Percentiles rank a stretch among this genome's conserved stretches.
Conservation (phyloP, 2,888 invertebrate species). For the Hydrotaea cyrtoneurina region DNA sequence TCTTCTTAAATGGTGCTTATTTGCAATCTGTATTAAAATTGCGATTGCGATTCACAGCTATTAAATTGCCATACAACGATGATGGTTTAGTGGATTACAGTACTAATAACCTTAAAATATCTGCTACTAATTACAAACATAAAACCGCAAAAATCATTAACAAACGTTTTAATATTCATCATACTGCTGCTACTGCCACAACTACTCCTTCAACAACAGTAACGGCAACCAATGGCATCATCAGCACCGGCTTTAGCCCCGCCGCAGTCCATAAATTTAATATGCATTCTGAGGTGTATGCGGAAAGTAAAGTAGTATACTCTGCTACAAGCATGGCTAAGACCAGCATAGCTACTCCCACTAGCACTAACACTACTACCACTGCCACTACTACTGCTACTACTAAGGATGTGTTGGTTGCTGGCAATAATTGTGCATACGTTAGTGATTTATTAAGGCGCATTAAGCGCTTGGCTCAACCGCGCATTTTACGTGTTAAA, state of each 20-base stretch:
- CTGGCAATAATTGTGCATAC: slow-evolving; percentile 63
- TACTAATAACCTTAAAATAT: slow-evolving; percentile 58
- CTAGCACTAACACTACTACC: slow-evolving; percentile 40
- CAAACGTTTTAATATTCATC: slow-evolving; percentile 49
- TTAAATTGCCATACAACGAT: slow-evolving; percentile 39
- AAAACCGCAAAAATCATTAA: slow-evolving; percentile 53
- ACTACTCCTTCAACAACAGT: slow-evolving; percentile 17
- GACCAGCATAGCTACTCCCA: slow-evolving; percentile 36
- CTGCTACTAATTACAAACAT: slow-evolving; percentile 59
- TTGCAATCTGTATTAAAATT: slow-evolving; percentile 13
- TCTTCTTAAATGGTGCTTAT: slow-evolving; percentile 9
- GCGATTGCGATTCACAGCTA: slow-evolving; percentile 24
- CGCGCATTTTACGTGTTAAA: slow-evolving; percentile 84
- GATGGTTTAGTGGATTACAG: slow-evolving; percentile 55
- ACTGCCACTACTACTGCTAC: slow-evolving; percentile 36
- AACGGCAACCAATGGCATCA: slow-evolving; percentile 26
- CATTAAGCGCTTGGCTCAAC: slow-evolving; percentile 82
- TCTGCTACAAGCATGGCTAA: slow-evolving; percentile 31
- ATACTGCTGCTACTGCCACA: not conserved
- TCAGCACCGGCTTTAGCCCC: not conserved
- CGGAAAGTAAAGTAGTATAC: slow-evolving; percentile 50
- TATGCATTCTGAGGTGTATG: slow-evolving; percentile 49
- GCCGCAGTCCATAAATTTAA: slow-evolving; percentile 48
- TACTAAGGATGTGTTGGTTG: slow-evolving; percentile 64
- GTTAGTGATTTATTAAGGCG: slow-evolving; percentile 75